Percentiles rank a stretch among this genome's conserved stretches.
Evolutionary conservation across 2,888 invertebrate genomes (phyloP).

Genomic region (Exephanes ischioxanthus): DNA sequence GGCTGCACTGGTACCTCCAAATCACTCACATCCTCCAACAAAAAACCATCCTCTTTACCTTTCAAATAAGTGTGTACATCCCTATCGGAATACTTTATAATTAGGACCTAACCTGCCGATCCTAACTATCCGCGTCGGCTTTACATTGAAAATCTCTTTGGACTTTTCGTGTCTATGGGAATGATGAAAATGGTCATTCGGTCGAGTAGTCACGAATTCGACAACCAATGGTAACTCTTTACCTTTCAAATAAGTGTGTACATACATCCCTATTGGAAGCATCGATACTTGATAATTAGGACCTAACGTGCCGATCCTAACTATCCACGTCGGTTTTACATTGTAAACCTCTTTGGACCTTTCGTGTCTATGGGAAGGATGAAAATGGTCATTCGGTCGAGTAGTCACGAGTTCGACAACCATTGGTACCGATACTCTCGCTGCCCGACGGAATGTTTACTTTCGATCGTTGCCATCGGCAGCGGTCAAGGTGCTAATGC

Average conservation of each 20-base stretch:
- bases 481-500: slow-evolving; percentile 77
- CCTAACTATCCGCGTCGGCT: background rate
- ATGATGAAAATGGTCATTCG: background rate
- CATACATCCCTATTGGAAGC: background rate
- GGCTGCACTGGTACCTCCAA: slow-evolving; percentile 85
- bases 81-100: background rate
- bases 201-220: slow-evolving; percentile 33
- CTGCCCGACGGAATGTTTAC: slow-evolving; percentile 73
- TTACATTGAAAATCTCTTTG: no score
- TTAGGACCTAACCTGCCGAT: background rate
- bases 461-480: slow-evolving; percentile 73
- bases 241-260: no score
- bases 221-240: slow-evolving; percentile 45
- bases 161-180: background rate
- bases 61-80: background rate
- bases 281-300: slow-evolving; percentile 8
- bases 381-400: background rate
- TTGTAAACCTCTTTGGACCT: background rate
- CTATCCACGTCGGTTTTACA: background rate
- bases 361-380: background rate
- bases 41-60: slow-evolving; percentile 35
- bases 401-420: slow-evolving; percentile 38
- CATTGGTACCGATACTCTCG: slow-evolving; percentile 59
- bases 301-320: background rate
- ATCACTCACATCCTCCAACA: slow-evolving; percentile 82